These are phyloP conservation scores for Pterois miles DNA, from an alignment of 2,797 vertebrate genomes.

Conservation along the genomic window DNA sequence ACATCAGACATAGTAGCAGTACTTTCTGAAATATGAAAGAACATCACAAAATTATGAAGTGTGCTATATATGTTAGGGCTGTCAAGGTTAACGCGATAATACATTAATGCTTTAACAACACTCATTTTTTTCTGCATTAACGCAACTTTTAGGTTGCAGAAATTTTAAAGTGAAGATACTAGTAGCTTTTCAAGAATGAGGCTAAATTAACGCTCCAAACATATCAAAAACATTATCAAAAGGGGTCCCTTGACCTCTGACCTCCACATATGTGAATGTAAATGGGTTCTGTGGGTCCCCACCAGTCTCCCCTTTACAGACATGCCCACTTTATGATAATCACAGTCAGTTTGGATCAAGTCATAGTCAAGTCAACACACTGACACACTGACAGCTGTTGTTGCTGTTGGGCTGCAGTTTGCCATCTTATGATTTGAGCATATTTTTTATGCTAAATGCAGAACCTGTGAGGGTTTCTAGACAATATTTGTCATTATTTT, in stretches of 20 bases:
- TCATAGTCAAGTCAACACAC: too few species aligned
- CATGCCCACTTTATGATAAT: too few species aligned
- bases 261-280: background rate
- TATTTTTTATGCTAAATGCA: too few species aligned
- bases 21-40: conserved; percentile 81
- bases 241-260: background rate
- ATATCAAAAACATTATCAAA: too few species aligned
- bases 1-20: conserved; percentile 87
- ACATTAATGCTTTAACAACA: background rate
- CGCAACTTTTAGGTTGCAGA: background rate
- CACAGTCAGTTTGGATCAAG: accelerated
- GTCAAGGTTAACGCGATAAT: background rate
- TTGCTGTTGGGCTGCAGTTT: too few species aligned
- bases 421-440: too few species aligned
- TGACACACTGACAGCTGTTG: too few species aligned
- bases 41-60: conserved; percentile 40
- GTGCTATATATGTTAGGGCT: background rate
- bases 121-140: background rate
- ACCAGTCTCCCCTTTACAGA: too few species aligned
- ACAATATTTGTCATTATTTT: too few species aligned
- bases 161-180: background rate
- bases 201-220: background rate
- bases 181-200: background rate
- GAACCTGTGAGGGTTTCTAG: too few species aligned
- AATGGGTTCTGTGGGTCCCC: background rate